These are phyloP conservation scores for Brachionichthys hirsutus DNA, from an alignment of 2,113 vertebrate genomes.

Conservation along the genomic window DNA sequence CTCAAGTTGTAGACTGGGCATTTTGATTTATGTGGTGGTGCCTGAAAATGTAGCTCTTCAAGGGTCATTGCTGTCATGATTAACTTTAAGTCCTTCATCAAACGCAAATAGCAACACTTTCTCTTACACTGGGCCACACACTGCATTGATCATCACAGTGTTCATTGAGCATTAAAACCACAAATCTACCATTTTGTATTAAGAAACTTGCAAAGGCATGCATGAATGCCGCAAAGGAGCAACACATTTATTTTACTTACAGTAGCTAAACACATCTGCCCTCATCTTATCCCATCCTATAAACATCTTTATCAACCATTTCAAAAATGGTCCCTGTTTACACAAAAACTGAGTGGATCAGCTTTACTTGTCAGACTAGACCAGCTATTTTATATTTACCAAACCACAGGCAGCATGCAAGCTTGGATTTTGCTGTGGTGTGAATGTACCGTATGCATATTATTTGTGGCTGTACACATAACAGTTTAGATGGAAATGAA, in stretches of 20 bases:
- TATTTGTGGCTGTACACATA: constrained; percentile 7
- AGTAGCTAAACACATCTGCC: background rate
- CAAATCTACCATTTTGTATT: background rate
- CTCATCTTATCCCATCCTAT: background rate
- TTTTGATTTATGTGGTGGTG: constrained; percentile 46
- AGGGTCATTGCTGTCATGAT: constrained; percentile 39
- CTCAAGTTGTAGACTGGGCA: constrained; percentile 34
- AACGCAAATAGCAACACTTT: constrained; percentile 5
- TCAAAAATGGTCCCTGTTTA: constrained; percentile 48
- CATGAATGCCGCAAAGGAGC: background rate
- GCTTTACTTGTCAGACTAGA: constrained; percentile 49
- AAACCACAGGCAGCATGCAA: constrained; percentile 24
- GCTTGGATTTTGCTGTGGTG: constrained; percentile 15
- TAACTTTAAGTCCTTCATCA: constrained; percentile 36
- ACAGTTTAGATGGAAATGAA: background rate
- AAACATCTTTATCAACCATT: constrained; percentile 41
- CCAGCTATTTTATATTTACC: constrained; percentile 34
- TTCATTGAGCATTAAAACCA: background rate
- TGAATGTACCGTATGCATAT: constrained; percentile 13
- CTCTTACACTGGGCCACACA: constrained; percentile 2
- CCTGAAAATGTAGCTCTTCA: constrained; percentile 20
- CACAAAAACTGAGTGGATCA: constrained; percentile 47
- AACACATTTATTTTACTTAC: background rate
- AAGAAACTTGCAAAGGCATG: too few species aligned
- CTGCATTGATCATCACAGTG: constrained; percentile 1